Evolutionary conservation across 2,888 invertebrate genomes (phyloP).

Genomic region (Tachina fera): DNA sequence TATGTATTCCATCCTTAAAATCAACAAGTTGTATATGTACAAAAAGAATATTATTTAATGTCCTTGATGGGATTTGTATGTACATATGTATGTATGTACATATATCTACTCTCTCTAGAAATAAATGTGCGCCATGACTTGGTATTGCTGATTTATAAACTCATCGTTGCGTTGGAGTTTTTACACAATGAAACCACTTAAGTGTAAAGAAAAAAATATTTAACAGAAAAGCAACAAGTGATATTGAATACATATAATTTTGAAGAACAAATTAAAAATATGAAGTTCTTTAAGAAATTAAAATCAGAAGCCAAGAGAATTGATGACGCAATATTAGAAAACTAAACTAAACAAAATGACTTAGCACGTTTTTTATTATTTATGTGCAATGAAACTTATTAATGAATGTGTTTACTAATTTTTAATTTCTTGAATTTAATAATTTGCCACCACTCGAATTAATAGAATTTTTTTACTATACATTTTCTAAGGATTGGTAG

Average conservation of each 20-base stretch:
- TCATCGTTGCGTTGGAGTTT: slow-evolving; percentile 57
- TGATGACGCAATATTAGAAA: too few relatives aligned
- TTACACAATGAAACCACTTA: slow-evolving; percentile 68
- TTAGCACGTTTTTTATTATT: too few relatives aligned
- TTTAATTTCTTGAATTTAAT: too few relatives aligned
- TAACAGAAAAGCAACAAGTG: slow-evolving; percentile 53
- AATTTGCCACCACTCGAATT: too few relatives aligned
- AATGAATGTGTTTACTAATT: too few relatives aligned
- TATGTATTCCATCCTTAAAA: slow-evolving; percentile 27
- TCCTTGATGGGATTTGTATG: slow-evolving; percentile 54
- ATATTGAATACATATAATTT: background rate
- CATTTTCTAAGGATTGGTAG: too few relatives aligned
- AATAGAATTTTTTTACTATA: too few relatives aligned
- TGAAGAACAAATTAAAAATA: background rate
- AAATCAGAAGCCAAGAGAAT: too few relatives aligned
- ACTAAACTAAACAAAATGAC: too few relatives aligned
- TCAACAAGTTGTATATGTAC: slow-evolving; percentile 53
- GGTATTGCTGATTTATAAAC: slow-evolving; percentile 45
- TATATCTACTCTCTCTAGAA: background rate
- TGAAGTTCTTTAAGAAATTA: too few relatives aligned
- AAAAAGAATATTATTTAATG: slow-evolving; percentile 49
- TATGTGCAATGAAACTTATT: too few relatives aligned
- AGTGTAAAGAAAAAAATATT: slow-evolving; percentile 35
- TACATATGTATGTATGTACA: too few relatives aligned
- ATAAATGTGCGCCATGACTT: slow-evolving; percentile 49